A percentile compares a stretch with the other conserved stretches of the same genome.
Conservation (phyloP, 2,888 invertebrate species). For the Nasonia oneida region DNA sequence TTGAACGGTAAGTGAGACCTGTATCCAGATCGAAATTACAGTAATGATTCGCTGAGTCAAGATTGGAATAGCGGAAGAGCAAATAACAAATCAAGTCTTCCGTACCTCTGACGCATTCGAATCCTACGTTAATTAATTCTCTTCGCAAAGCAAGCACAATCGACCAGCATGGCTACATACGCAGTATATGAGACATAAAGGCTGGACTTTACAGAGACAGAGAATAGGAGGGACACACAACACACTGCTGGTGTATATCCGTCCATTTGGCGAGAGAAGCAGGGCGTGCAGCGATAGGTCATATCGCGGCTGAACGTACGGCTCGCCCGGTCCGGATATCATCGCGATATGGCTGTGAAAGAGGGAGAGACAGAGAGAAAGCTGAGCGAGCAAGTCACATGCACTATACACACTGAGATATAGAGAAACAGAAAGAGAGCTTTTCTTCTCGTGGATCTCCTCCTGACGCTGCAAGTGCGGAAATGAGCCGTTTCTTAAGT, state of each 20-base stretch:
- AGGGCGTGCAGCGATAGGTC: constrained; percentile 1
- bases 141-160: not conserved
- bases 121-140: not conserved
- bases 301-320: constrained; percentile 29
- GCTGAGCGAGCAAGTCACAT: not conserved
- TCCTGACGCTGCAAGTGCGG: constrained; percentile 13
- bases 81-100: not conserved
- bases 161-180: not conserved
- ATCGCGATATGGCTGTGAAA: not conserved
- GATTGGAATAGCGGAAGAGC: not conserved
- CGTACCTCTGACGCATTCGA: not conserved
- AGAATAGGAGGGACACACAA: constrained; percentile 10
- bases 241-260: not conserved
- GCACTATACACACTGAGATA: not conserved
- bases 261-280: constrained; percentile 13
- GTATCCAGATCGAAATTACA: constrained; percentile 13
- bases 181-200: not conserved
- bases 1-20: not conserved
- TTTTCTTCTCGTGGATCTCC: not conserved
- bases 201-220: not conserved
- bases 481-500: not conserved
- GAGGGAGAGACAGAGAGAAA: not conserved
- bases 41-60: not conserved
- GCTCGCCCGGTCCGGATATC: not conserved
- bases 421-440: not conserved